Percentiles rank a stretch among this genome's conserved stretches.
phyloP scores from a whole-genome alignment of 2,888 invertebrate genomes.

The Acrobasis suavella region DNA sequence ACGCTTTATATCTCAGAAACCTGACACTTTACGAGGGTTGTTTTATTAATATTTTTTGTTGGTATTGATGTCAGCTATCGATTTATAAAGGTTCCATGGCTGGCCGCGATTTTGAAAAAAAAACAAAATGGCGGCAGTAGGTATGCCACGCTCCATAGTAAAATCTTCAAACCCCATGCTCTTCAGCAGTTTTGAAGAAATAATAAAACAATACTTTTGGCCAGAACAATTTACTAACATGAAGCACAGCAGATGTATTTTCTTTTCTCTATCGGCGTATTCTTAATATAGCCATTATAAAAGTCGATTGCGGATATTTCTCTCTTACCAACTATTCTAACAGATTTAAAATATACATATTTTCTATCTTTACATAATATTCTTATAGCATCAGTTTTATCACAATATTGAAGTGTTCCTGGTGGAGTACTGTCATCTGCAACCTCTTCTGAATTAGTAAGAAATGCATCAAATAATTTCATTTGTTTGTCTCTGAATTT shows the following conservation, averaged over 20 bases:
- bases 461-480: conserved; percentile 84
- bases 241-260: conserved; percentile 38
- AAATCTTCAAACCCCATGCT: too few species aligned
- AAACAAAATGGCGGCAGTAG: too few species aligned
- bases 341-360: conserved; percentile 84
- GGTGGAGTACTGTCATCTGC: conserved; percentile 52
- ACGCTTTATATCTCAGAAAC: too few species aligned
- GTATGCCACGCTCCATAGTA: too few species aligned
- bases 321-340: conserved; percentile 86
- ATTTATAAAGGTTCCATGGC: too few species aligned
- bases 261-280: conserved; percentile 62
- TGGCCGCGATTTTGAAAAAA: too few species aligned
- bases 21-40: too few species aligned
- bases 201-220: background rate
- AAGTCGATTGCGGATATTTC: conserved; percentile 91
- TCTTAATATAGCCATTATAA: conserved; percentile 91
- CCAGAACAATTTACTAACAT: conserved; percentile 38
- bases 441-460: conserved; percentile 44
- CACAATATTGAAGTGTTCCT: conserved; percentile 85
- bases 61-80: too few species aligned
- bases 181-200: background rate
- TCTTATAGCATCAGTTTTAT: conserved; percentile 79
- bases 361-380: conserved; percentile 85
- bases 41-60: too few species aligned
- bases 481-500: conserved; percentile 83